phyloP scores from a whole-genome alignment of 1,140 invertebrate species.

The Lucilia sericata region DNA sequence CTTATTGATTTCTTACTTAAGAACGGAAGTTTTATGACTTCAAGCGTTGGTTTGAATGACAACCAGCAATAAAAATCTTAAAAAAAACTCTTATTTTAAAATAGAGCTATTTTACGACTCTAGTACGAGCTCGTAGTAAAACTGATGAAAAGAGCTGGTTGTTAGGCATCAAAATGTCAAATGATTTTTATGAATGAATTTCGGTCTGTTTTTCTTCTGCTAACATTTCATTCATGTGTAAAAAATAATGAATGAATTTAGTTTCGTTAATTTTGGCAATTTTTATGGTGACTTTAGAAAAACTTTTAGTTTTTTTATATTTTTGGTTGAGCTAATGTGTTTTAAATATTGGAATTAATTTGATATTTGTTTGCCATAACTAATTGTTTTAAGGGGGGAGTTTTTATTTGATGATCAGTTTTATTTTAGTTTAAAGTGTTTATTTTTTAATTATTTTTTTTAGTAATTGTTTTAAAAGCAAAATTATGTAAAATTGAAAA shows the following conservation, averaged over 20 bases:
- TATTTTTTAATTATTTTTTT: neutral
- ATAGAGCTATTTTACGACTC: neutral
- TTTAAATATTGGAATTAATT: too few relatives aligned
- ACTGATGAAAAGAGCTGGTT: neutral
- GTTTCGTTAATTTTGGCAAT: neutral
- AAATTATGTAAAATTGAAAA: neutral
- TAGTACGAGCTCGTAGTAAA: neutral
- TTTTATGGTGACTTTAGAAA: neutral
- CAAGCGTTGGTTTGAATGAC: slow-evolving; percentile 13
- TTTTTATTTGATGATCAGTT: slow-evolving; percentile 2
- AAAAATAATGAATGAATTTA: neutral
- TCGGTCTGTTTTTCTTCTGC: neutral
- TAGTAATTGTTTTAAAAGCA: slow-evolving; percentile 15
- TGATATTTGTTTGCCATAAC: neutral
- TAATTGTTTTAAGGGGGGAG: slow-evolving; percentile 1
- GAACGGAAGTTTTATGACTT: slow-evolving; percentile 26
- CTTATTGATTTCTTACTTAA: slow-evolving; percentile 25
- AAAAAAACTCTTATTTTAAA: neutral
- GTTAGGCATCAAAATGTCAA: neutral
- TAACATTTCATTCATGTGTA: neutral
- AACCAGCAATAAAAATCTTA: neutral
- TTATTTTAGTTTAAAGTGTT: neutral
- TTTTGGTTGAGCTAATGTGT: neutral
- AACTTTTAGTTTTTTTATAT: neutral
- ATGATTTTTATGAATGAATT: slow-evolving; percentile 16